Percentiles rank a stretch among this genome's conserved stretches.
These are phyloP conservation scores for Sphinx pinastri DNA, from an alignment of 2,888 invertebrate species.

Conservation along the genomic window DNA sequence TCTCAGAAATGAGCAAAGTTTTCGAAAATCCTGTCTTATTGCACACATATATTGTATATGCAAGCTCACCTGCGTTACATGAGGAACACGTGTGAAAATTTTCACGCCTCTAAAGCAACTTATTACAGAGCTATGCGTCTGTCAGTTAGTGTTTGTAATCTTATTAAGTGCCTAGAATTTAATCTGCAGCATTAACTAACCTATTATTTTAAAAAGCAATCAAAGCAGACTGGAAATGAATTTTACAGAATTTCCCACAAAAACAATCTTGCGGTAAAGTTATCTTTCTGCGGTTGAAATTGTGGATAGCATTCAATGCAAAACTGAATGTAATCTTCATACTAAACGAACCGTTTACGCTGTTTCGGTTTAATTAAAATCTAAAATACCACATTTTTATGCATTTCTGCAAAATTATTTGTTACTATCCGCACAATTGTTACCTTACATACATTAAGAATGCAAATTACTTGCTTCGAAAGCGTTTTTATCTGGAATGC, in stretches of 20 bases:
- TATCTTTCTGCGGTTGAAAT: not conserved
- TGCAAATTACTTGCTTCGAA: not conserved
- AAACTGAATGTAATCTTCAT: slow-evolving; percentile 22
- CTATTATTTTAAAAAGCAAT: not conserved
- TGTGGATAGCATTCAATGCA: slow-evolving; percentile 17
- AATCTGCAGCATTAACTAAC: not conserved
- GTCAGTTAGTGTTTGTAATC: too few relatives aligned
- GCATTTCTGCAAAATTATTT: slow-evolving; percentile 33
- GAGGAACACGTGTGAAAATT: too few relatives aligned
- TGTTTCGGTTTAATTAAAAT: slow-evolving; percentile 19
- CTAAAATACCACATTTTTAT: slow-evolving; percentile 29
- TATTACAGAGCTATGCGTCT: too few relatives aligned
- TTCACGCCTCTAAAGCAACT: too few relatives aligned
- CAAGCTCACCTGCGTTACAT: too few relatives aligned
- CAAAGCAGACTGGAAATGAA: not conserved
- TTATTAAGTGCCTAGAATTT: too few relatives aligned
- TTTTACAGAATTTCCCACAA: not conserved
- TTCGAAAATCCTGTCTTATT: too few relatives aligned
- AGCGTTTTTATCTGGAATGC: not conserved
- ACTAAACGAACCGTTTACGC: slow-evolving; percentile 16
- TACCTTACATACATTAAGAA: not conserved
- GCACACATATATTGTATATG: too few relatives aligned
- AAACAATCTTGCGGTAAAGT: not conserved
- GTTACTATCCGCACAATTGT: slow-evolving; percentile 32
- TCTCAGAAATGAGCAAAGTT: too few relatives aligned